Evolutionary conservation across 2,797 vertebrate genomes (phyloP).

Genomic region (Cryptoblepharus egeriae): DNA sequence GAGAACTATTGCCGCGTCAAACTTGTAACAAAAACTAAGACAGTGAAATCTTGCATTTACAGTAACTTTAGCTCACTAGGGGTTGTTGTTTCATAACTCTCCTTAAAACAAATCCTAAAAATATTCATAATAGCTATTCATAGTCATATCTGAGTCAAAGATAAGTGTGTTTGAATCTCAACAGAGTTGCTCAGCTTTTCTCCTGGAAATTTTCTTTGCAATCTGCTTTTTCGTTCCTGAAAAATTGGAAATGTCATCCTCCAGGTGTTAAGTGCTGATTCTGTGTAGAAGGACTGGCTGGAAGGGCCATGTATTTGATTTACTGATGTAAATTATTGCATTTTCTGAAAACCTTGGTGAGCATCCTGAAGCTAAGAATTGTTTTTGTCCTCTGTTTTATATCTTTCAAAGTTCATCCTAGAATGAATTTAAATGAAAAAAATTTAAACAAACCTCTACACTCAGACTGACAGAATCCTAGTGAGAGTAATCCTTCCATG

Average conservation of each 20-base stretch:
- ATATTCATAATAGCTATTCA: conserved; percentile 22
- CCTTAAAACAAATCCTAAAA: conserved; percentile 23
- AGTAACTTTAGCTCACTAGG: conserved; percentile 39
- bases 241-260: conserved; percentile 50
- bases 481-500: no score
- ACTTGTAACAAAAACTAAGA: conserved; percentile 26
- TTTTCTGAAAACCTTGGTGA: conserved; percentile 37
- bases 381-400: no score
- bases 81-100: conserved; percentile 1
- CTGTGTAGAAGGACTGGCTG: conserved; percentile 48
- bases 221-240: conserved; percentile 45
- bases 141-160: conserved; percentile 11
- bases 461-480: no score
- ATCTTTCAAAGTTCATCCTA: no score
- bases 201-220: background rate
- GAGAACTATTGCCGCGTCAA: conserved; percentile 38
- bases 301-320: conserved; percentile 52
- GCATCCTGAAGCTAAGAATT: no score
- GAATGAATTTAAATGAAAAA: no score
- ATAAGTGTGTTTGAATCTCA: background rate
- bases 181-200: background rate
- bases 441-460: no score
- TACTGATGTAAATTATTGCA: conserved; percentile 53
- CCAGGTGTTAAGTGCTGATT: conserved; percentile 54
- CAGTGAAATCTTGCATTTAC: conserved; percentile 55